These are phyloP conservation scores for Dolichotis patagonum DNA, from an alignment of 2,113 vertebrate species.

Conservation along the genomic window DNA sequence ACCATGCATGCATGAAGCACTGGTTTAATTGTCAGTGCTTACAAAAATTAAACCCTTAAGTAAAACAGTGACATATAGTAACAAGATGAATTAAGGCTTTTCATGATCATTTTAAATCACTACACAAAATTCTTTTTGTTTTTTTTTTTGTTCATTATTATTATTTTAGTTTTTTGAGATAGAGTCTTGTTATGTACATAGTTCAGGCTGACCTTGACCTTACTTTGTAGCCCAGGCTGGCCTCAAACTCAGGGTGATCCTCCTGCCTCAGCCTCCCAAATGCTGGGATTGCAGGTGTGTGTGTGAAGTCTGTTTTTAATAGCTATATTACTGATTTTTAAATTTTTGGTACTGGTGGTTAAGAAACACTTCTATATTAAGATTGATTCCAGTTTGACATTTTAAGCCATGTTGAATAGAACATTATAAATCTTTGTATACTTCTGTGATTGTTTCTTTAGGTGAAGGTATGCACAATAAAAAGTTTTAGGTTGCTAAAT, in stretches of 20 bases:
- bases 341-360: not conserved
- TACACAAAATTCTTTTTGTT: not conserved
- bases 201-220: not conserved
- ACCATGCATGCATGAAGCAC: not conserved
- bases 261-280: not conserved
- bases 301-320: not conserved
- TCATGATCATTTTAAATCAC: constrained; percentile 14
- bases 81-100: not conserved
- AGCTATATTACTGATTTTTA: not conserved
- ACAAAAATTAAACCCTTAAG: not conserved
- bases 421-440: not conserved
- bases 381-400: not conserved
- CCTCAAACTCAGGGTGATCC: not conserved
- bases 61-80: constrained; percentile 44
- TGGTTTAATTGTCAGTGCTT: not conserved
- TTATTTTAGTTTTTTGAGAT: not conserved
- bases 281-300: not conserved
- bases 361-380: not conserved
- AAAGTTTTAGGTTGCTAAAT: not conserved
- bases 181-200: not conserved
- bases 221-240: not conserved
- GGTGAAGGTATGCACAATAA: not conserved
- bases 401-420: not conserved
- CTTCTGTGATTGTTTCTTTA: constrained; percentile 25
- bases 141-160: not conserved